Evolutionary conservation across 2,113 vertebrate species (phyloP).

Genomic region (Leptocoma aspasia): DNA sequence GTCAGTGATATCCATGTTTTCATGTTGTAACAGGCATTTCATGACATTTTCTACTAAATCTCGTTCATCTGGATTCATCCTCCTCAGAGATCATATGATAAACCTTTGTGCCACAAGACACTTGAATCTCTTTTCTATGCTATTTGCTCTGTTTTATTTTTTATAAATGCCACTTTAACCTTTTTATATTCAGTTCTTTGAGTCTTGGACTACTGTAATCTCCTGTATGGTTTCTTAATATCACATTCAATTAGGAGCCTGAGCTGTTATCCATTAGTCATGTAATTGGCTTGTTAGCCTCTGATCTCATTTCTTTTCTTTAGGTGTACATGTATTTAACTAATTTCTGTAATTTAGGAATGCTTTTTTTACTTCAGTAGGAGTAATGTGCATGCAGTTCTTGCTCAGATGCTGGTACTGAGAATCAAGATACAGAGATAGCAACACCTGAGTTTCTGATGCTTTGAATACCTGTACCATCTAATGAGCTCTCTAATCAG

Average conservation of each 20-base stretch:
- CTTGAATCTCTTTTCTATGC: constrained; percentile 16
- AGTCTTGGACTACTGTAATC: constrained; percentile 17
- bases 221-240: constrained; percentile 19
- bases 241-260: constrained; percentile 21
- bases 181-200: constrained; percentile 23
- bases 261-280: constrained; percentile 31
- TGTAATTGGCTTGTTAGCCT: constrained; percentile 51
- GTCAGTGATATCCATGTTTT: not conserved
- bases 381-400: not conserved
- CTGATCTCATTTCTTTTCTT: constrained; percentile 46
- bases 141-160: constrained; percentile 37
- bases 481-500: not conserved
- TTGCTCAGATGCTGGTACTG: not conserved
- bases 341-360: constrained; percentile 6
- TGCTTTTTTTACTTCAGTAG: not conserved
- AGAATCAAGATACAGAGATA: not conserved
- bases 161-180: constrained; percentile 41
- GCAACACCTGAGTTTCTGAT: not conserved
- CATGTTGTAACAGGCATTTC: not conserved
- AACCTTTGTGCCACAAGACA: not conserved
- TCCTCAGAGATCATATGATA: constrained; percentile 11
- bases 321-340: constrained; percentile 41
- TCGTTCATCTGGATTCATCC: constrained; percentile 7
- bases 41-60: constrained; percentile 42
- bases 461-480: not conserved